Base-by-base conservation (phyloP, 2,113 vertebrate species). In the Alaudala cheleensis region DNA sequence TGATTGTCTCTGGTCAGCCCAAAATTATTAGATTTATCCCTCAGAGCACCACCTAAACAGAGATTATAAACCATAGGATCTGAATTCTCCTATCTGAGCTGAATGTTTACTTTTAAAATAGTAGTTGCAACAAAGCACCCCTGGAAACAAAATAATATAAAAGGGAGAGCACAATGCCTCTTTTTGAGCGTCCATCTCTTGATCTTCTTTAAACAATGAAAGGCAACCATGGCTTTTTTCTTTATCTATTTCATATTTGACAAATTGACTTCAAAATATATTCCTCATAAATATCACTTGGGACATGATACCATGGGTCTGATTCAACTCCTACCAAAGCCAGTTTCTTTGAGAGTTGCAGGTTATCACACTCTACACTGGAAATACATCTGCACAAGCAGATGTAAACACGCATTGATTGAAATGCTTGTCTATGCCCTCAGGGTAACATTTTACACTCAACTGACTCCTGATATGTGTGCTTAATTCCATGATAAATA, bases 401-500 rank as follows among this genome's bases (percentile, higher is more conserved):
- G 23, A 45, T 71, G 42, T 66, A 81, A 92, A 90, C 2, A 8
- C 0, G 0, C 18, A 65, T 18, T 74, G 47, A 91, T 20, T 81
- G 54, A 87, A 86, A 86, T 45, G 34, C 19, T 26, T 60, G 37
- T 12, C 24, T 78, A 16, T 50, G 24, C n/a, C 78, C 34, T 34
- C 16, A 71, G 51, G 34, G 29, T 58, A 89, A 74, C 6, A 64
- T 54, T 87, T 91, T 47, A 65, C 20, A n/a, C 34, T 67, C 60
- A 86, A 12, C 24, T 88, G 51, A 53, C 24, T 88, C 42, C 47
- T 91, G 60, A 79, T 74, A 49, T 47, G 12, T 74, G 11, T 81
- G 12, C 10, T 54, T 96, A 90, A 89, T 93, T 92, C 89, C 85
- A 88, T 60, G 42, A 83, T 45, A 90, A 58, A 86, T 81, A 80